Percentiles rank a stretch among this genome's conserved stretches.
phyloP scores from a whole-genome alignment of 2,888 invertebrate species.

The Zygaena filipendulae region DNA sequence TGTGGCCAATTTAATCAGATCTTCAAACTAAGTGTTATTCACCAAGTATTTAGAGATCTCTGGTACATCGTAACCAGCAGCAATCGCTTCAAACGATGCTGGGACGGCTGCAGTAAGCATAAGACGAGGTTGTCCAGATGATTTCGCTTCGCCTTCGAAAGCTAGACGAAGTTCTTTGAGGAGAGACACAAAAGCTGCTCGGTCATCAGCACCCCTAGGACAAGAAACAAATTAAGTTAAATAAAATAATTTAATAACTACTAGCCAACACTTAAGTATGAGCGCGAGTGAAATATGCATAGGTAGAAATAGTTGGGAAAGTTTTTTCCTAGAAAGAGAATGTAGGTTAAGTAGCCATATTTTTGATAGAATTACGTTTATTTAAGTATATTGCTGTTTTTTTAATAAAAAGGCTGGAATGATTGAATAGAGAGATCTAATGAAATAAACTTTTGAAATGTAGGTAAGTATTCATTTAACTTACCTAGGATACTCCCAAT shows the following conservation, averaged over 20 bases:
- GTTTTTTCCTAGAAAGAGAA: no score
- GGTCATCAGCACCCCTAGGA: slow-evolving; percentile 86
- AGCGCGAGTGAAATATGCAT: no score
- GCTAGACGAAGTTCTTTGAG: slow-evolving; percentile 89
- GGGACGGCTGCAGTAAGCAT: slow-evolving; percentile 91
- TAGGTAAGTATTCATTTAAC: no score
- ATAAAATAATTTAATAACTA: no score
- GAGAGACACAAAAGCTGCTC: slow-evolving; percentile 84
- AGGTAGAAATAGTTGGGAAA: no score
- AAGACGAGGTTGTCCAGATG: slow-evolving; percentile 83
- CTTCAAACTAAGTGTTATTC: slow-evolving; percentile 14
- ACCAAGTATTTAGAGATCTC: slow-evolving; percentile 91
- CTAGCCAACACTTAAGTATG: no score
- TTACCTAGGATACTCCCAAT: slow-evolving; percentile 92
- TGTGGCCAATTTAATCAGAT: slow-evolving; percentile 1
- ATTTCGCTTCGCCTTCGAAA: slow-evolving; percentile 92
- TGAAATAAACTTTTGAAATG: no score
- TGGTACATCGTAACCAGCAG: slow-evolving; percentile 93
- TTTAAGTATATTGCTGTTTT: no score
- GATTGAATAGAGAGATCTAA: no score
- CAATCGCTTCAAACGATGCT: slow-evolving; percentile 92
- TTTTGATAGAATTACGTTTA: no score
- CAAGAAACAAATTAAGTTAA: slow-evolving; percentile 4
- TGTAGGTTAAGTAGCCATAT: no score
- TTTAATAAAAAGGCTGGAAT: no score